Conservation (phyloP, 2,797 vertebrate species). For the Pristis pectinata region DNA sequence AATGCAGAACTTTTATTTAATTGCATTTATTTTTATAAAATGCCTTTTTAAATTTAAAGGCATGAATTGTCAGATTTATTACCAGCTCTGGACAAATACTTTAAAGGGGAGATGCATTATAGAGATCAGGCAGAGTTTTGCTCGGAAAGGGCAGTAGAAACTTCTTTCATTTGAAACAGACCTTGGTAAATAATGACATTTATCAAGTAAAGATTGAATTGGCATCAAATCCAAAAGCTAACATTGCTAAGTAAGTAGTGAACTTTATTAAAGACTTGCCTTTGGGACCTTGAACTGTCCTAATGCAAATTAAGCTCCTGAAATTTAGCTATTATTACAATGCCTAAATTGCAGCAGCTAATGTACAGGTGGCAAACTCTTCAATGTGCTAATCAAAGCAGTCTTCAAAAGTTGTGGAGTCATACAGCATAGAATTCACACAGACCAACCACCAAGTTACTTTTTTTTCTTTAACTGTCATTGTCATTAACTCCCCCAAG, state of each 20-base stretch:
- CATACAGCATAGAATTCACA: too few relatives aligned
- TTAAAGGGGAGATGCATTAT: neutral
- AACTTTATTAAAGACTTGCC: neutral
- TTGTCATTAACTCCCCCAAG: too few relatives aligned
- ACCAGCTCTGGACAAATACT: neutral
- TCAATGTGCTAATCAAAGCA: too few relatives aligned
- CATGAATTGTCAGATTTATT: neutral
- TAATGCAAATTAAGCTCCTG: neutral
- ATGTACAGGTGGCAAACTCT: too few relatives aligned
- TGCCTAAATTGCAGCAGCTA: too few relatives aligned
- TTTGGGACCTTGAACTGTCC: too few relatives aligned
- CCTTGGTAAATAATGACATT: neutral
- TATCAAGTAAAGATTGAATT: neutral
- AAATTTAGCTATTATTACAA: too few relatives aligned
- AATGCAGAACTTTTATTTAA: neutral
- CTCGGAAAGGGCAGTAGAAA: neutral
- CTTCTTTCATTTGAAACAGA: neutral
- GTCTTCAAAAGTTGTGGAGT: too few relatives aligned
- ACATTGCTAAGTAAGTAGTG: neutral
- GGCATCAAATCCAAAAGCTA: neutral
- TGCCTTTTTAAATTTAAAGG: neutral
- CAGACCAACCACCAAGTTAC: too few relatives aligned
- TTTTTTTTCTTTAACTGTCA: too few relatives aligned
- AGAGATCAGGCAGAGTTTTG: neutral
- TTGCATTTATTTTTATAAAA: neutral